Percentiles rank a stretch among this genome's conserved stretches.
These are phyloP conservation scores for Upupa epops DNA, from an alignment of 2,113 vertebrate genomes.

Conservation along the genomic window DNA sequence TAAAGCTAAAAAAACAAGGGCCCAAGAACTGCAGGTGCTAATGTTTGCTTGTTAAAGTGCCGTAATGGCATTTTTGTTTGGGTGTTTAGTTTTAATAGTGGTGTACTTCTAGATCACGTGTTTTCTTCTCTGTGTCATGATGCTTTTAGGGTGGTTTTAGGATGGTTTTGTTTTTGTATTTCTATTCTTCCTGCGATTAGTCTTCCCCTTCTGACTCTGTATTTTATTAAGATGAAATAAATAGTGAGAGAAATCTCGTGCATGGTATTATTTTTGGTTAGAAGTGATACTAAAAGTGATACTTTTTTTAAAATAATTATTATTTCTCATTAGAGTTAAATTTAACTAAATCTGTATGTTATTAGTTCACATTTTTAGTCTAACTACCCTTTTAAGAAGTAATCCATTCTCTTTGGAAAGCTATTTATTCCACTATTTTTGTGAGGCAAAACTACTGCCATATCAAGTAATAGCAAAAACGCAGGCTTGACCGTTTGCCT, in stretches of 20 bases:
- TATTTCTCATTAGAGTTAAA: neutral
- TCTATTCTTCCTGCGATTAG: neutral
- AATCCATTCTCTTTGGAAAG: neutral
- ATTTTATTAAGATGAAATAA: neutral
- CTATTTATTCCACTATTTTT: neutral
- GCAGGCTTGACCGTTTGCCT: neutral
- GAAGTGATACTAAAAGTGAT: neutral
- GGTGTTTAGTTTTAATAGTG: neutral
- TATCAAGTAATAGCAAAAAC: neutral
- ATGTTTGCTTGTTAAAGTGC: neutral
- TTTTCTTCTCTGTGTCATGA: neutral
- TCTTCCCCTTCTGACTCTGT: neutral
- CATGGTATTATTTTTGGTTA: neutral
- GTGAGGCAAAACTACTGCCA: neutral
- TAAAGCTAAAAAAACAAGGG: neutral
- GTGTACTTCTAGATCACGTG: neutral
- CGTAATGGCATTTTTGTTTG: neutral
- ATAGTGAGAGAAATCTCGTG: neutral
- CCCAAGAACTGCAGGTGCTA: neutral
- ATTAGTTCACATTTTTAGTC: neutral
- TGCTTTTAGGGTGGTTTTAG: fast-evolving
- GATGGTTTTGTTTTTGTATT: neutral
- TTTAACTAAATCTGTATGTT: neutral
- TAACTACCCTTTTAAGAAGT: neutral
- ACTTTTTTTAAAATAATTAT: neutral